Percentiles rank a stretch among this genome's conserved stretches.
Conservation (phyloP, 2,113 vertebrate genomes). For the Pelmatolapia mariae region DNA sequence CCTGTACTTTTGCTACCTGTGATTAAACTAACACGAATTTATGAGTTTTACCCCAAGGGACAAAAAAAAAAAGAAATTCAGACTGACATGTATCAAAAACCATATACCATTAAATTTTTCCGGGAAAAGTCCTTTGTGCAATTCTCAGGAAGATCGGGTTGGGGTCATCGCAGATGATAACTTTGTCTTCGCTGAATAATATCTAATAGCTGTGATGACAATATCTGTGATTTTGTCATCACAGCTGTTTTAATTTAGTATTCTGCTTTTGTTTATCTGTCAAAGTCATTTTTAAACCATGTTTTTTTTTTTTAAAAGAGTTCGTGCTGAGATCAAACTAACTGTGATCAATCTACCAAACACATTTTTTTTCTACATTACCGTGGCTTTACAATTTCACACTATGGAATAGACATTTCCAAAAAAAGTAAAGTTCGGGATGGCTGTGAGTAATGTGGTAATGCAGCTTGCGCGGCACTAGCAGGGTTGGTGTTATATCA, state of each 20-base stretch:
- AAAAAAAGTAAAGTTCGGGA: not conserved
- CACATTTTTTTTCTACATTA: not conserved
- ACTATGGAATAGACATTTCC: not conserved
- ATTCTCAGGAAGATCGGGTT: fast-evolving
- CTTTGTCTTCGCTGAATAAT: not conserved
- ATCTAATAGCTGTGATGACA: fast-evolving
- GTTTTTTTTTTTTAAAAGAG: not conserved
- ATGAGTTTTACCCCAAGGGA: not conserved
- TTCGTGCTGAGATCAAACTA: fast-evolving
- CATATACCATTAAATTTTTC: not conserved
- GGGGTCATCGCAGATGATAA: not conserved
- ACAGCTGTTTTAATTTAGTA: not conserved
- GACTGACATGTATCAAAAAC: not conserved
- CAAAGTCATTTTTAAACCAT: not conserved
- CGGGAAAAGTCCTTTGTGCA: fast-evolving
- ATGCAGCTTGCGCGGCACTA: not conserved
- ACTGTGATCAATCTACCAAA: not conserved
- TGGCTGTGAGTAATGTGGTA: not conserved
- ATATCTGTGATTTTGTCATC: not conserved
- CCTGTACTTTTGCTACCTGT: not conserved
- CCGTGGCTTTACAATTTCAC: not conserved
- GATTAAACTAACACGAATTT: not conserved
- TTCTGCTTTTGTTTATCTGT: not conserved
- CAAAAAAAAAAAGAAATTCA: fast-evolving
- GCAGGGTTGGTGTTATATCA: not conserved